phyloP scores from a whole-genome alignment of 2,797 vertebrate species.

The Uromys caudimaculatus region DNA sequence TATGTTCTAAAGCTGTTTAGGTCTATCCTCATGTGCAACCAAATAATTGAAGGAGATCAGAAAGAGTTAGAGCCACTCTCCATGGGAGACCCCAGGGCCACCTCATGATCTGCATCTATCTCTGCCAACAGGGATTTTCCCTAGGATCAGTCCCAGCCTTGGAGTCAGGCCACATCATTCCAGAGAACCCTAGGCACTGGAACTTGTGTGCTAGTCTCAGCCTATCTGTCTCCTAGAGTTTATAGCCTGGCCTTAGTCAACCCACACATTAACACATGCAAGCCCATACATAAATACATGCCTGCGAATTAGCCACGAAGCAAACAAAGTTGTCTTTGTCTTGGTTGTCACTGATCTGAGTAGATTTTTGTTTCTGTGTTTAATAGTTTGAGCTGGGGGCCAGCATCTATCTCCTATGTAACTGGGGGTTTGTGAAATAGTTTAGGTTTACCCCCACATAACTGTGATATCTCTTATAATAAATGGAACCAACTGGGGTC shows the following conservation, averaged over 20 bases:
- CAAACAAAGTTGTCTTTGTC: conserved; percentile 73
- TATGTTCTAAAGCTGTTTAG: not conserved
- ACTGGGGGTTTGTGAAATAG: not conserved
- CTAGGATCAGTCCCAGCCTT: not conserved
- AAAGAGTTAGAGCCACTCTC: not conserved
- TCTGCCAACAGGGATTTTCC: not conserved
- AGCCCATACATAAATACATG: conserved; percentile 48
- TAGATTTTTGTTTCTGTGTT: conserved; percentile 41
- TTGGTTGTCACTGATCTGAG: not conserved
- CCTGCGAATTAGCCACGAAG: conserved; percentile 52
- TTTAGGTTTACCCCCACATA: not conserved
- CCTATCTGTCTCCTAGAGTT: not conserved
- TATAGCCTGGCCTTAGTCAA: not conserved
- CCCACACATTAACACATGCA: not conserved
- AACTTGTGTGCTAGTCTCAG: not conserved
- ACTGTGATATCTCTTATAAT: not conserved
- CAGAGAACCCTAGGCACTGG: not conserved
- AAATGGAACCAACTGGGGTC: not conserved
- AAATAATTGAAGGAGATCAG: not conserved
- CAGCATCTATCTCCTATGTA: conserved; percentile 49
- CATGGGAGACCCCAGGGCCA: not conserved
- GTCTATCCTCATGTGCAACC: not conserved
- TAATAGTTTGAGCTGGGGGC: conserved; percentile 20
- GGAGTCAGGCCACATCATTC: not conserved
- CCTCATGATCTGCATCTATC: not conserved